phyloP scores from a whole-genome alignment of 2,888 invertebrate genomes.

The Lasius platythorax region DNA sequence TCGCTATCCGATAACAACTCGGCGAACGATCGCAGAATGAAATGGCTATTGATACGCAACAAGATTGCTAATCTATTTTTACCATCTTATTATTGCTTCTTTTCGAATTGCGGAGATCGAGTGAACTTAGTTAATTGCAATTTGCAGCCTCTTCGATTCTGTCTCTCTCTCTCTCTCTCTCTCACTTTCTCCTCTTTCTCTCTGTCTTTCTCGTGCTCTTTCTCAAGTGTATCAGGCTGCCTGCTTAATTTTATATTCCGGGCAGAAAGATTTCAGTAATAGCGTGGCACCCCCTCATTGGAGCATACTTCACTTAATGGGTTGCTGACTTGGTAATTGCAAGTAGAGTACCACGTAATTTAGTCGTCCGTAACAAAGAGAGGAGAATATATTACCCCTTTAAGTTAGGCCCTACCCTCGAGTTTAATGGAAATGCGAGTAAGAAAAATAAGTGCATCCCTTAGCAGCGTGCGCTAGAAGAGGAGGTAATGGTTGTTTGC shows the following conservation, averaged over 20 bases:
- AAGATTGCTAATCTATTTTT: neutral
- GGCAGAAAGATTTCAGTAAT: slow-evolving; percentile 67
- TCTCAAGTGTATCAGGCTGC: slow-evolving; percentile 36
- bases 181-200: neutral
- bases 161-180: neutral
- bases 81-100: neutral
- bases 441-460: slow-evolving; percentile 61
- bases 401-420: slow-evolving; percentile 50
- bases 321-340: slow-evolving; percentile 77
- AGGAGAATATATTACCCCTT: slow-evolving; percentile 61
- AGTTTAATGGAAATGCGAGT: slow-evolving; percentile 47
- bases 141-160: slow-evolving; percentile 26
- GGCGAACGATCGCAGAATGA: neutral
- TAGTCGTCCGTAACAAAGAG: slow-evolving; percentile 70
- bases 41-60: neutral
- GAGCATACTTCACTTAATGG: slow-evolving; percentile 72
- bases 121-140: slow-evolving; percentile 54
- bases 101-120: slow-evolving; percentile 16
- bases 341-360: slow-evolving; percentile 72
- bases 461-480: slow-evolving; percentile 2
- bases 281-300: slow-evolving; percentile 59
- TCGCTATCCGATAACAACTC: neutral
- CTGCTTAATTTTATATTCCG: slow-evolving; percentile 72
- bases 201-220: neutral
- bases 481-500: slow-evolving; percentile 49